These are phyloP conservation scores for Toxonevra muliebris DNA, from an alignment of 2,888 invertebrate species.

Conservation along the genomic window DNA sequence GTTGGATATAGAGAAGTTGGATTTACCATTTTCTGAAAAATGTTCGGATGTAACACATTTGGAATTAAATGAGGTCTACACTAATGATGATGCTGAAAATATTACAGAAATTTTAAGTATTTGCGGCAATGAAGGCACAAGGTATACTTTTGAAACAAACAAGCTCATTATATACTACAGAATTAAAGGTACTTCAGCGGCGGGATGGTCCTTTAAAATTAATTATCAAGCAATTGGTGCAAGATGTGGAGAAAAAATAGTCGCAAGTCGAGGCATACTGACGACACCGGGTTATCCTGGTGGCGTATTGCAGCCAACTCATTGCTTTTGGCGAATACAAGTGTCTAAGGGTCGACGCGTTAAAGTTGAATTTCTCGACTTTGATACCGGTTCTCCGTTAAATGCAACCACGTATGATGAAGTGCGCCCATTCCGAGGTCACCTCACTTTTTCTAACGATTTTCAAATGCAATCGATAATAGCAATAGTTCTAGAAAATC, in stretches of 20 bases:
- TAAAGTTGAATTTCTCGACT: conserved; percentile 71
- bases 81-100: conserved; percentile 40
- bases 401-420: conserved; percentile 6
- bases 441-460: conserved; percentile 69
- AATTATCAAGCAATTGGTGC: conserved; percentile 69
- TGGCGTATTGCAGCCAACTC: conserved; percentile 64
- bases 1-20: conserved; percentile 59
- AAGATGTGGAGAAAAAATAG: conserved; percentile 74
- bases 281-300: conserved; percentile 70
- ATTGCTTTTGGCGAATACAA: conserved; percentile 74
- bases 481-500: conserved; percentile 40
- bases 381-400: conserved; percentile 66
- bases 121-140: conserved; percentile 42
- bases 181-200: conserved; percentile 54
- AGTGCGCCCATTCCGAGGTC: conserved; percentile 42
- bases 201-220: conserved; percentile 69
- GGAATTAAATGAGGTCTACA: conserved; percentile 53
- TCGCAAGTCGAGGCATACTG: conserved; percentile 69
- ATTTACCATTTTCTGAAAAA: conserved; percentile 53
- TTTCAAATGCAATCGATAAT: conserved; percentile 54
- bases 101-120: conserved; percentile 47
- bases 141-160: conserved; percentile 66
- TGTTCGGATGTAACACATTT: conserved; percentile 64
- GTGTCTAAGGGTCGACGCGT: conserved; percentile 72
- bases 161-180: conserved; percentile 68